Evolutionary conservation across 1,140 invertebrate genomes (phyloP).

Genomic region (Trichogramma pretiosum): DNA sequence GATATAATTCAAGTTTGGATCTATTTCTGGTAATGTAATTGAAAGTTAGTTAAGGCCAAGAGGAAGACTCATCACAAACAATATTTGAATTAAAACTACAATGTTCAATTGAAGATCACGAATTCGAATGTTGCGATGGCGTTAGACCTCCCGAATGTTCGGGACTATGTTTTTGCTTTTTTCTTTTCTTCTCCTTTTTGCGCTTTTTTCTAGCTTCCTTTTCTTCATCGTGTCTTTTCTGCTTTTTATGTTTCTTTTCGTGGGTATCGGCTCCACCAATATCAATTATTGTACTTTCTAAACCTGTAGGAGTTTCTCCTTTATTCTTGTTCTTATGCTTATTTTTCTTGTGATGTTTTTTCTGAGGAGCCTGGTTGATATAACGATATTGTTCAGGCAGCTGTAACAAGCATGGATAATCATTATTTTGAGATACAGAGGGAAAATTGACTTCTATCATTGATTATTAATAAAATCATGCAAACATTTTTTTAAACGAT

Average conservation of each 20-base stretch:
- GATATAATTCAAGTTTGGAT: background rate
- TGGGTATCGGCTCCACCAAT: conserved; percentile 68
- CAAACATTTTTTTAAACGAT: background rate
- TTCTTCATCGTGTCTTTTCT: conserved; percentile 87
- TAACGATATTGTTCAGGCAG: conserved; percentile 93
- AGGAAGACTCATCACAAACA: conserved; percentile 14
- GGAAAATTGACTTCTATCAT: no score
- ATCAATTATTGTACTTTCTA: conserved; percentile 56
- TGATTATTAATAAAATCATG: background rate
- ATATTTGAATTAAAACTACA: conserved; percentile 15
- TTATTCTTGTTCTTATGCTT: conserved; percentile 92
- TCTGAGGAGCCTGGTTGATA: conserved; percentile 81
- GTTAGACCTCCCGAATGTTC: conserved; percentile 68
- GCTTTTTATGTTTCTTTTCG: conserved; percentile 94
- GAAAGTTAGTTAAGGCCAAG: conserved; percentile 12
- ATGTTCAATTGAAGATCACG: conserved; percentile 39
- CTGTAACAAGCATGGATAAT: conserved; percentile 44
- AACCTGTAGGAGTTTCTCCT: conserved; percentile 58
- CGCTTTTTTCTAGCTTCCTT: conserved; percentile 85
- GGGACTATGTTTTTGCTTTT: conserved; percentile 88
- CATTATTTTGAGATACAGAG: background rate
- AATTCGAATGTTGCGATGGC: conserved; percentile 61
- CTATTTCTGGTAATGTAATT: conserved; percentile 6
- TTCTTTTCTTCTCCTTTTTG: conserved; percentile 92
- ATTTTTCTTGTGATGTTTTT: conserved; percentile 89